Evolutionary conservation across 2,888 invertebrate species (phyloP), one percentile per base, ranked within the genome.

Genomic region (Apoderus coryli): DNA sequence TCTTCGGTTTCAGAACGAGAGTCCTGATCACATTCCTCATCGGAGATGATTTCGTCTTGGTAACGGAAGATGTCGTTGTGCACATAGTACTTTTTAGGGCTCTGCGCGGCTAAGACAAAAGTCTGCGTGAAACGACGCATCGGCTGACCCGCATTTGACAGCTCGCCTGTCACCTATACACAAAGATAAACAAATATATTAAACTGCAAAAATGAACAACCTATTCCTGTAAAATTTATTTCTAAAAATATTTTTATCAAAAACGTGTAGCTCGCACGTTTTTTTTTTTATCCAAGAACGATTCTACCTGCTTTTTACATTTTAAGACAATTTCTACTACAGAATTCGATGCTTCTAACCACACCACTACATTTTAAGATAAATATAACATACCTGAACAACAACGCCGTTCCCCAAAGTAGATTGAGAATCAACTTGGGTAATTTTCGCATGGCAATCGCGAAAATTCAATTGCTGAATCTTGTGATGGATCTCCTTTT

Each of bases 31-130:
- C 68, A 69, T 44, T 74, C 75, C 44, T 77, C 77, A 39, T 68
- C 67, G 19, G 57, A 62, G 47, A 71, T 71, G 27, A 72, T 67
- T 49, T 73, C 72, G 50, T 73, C 64, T 36, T 93, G 93, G 61
- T 95, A 96, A 41, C 93, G 82, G 64, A 96, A 96, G 60, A 96
- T 95, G 63, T 96, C 95, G 61, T 96, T 96, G 61, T 92, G 90
- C 37, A 96, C 95, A 59, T 95, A 96, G 66, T 92, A 96, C 64
- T 92, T 90, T 67, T 90, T 93, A 35, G 93, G 90, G 34, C 86
- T 81, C 63, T 93, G 92, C 37, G 89, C 80, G 38, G 88, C 93
- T 57, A 96, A 64, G 34, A 96, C 93, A 64, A 96, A 89, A 0
- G 95, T 95, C 66, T 96, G 95, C 56, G 93, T 92, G 64, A 96